Evolutionary conservation across 2,888 invertebrate genomes (phyloP).

Genomic region (Conus canariensis): DNA sequence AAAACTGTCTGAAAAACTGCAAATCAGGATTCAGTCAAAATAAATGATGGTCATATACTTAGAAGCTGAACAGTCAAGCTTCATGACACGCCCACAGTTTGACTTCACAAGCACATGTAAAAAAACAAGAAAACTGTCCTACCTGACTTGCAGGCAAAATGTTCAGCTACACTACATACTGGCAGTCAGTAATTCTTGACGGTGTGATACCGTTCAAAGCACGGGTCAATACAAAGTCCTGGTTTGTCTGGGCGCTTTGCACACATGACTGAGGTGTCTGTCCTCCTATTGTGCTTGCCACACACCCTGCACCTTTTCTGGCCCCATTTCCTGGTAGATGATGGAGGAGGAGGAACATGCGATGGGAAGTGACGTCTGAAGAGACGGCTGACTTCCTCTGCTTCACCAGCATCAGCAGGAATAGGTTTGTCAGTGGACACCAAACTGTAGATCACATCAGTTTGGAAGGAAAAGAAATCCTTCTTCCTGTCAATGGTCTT

Average conservation of each 20-base stretch:
- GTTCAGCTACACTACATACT: no score
- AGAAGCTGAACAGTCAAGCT: no score
- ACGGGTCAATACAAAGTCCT: neutral
- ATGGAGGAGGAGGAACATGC: neutral
- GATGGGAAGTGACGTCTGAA: neutral
- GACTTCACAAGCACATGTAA: no score
- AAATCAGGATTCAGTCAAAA: no score
- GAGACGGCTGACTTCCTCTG: neutral
- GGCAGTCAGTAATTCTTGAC: neutral
- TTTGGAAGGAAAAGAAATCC: slow-evolving; percentile 2
- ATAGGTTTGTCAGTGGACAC: neutral
- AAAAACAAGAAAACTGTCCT: no score
- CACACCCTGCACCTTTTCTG: neutral
- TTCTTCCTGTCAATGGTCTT: neutral
- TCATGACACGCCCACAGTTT: no score
- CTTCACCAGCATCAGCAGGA: neutral
- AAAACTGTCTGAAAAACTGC: no score
- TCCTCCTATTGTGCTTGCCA: neutral
- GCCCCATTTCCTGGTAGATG: no score
- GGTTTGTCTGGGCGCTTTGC: neutral
- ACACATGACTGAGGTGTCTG: neutral
- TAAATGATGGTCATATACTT: no score
- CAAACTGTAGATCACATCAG: neutral
- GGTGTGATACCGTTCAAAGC: neutral
- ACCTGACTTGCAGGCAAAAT: no score